Percentiles rank a stretch among this genome's conserved stretches.
Conservation (phyloP, 2,113 vertebrate genomes). For the Dicaeum eximium region DNA sequence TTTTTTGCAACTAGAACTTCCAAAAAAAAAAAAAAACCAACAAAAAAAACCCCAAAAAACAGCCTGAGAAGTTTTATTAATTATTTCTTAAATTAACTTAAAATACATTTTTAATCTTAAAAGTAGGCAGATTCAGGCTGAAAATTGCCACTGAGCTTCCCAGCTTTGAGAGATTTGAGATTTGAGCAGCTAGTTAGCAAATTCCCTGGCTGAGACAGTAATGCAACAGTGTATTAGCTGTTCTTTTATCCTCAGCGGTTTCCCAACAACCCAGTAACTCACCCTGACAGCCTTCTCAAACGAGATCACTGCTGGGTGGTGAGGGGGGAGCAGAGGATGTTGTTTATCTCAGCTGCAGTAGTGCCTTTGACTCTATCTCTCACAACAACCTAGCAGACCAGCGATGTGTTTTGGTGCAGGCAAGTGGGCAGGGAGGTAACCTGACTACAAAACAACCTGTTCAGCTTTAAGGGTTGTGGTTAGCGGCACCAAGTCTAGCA, state of each 20-base stretch:
- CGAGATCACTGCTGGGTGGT: neutral
- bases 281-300: neutral
- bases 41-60: too few relatives aligned
- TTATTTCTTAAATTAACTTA: neutral
- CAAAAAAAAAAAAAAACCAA: too few relatives aligned
- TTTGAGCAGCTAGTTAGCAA: neutral
- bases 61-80: neutral
- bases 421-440: neutral
- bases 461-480: neutral
- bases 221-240: neutral
- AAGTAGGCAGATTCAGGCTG: neutral
- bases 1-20: neutral
- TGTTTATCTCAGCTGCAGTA: neutral
- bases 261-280: neutral
- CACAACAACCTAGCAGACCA: neutral
- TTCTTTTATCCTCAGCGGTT: neutral
- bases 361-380: neutral
- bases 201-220: neutral
- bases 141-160: neutral
- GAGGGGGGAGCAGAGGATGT: neutral
- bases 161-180: neutral
- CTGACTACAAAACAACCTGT: neutral
- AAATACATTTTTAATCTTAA: neutral
- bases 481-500: neutral
- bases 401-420: accelerated